Percentiles rank a stretch among this genome's conserved stretches.
Conservation (phyloP, 2,888 invertebrate species). For the Tiliacea aurago region DNA sequence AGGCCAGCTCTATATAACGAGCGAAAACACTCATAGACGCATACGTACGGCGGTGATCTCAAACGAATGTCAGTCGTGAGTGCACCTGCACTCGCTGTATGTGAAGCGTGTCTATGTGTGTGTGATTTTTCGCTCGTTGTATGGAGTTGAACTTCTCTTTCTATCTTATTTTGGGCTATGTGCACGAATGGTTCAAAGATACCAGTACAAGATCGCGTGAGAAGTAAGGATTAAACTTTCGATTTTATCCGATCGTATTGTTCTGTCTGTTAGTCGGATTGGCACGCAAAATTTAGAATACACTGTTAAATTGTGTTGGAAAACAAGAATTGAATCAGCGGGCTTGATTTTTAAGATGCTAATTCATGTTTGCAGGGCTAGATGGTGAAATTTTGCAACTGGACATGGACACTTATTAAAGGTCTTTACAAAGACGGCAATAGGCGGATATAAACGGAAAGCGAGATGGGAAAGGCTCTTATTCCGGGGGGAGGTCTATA, state of each 20-base stretch:
- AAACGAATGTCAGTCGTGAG: background rate
- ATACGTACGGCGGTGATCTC: too few relatives aligned
- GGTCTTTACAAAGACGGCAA: background rate
- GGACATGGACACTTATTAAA: background rate
- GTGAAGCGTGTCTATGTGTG: conserved; percentile 2
- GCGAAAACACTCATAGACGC: background rate
- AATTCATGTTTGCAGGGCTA: too few relatives aligned
- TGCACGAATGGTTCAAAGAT: conserved; percentile 24
- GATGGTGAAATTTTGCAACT: too few relatives aligned
- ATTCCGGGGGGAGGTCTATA: background rate
- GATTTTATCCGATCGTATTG: conserved; percentile 49
- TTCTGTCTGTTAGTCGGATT: conserved; percentile 28
- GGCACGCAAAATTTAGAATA: conserved; percentile 45
- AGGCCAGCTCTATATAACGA: background rate
- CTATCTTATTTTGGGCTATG: background rate
- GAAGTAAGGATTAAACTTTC: conserved; percentile 56
- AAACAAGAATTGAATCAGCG: background rate
- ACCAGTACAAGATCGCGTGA: conserved; percentile 54
- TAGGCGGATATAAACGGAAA: background rate
- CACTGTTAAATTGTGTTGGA: conserved; percentile 11
- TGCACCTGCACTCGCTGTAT: background rate
- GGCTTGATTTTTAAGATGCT: background rate
- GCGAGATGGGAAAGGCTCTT: background rate
- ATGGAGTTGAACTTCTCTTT: conserved; percentile 12
- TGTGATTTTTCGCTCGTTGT: background rate